A percentile compares a stretch with the other conserved stretches of the same genome.
These are phyloP conservation scores for Spilogale gracilis DNA, from an alignment of 2,113 vertebrate genomes.

Conservation along the genomic window DNA sequence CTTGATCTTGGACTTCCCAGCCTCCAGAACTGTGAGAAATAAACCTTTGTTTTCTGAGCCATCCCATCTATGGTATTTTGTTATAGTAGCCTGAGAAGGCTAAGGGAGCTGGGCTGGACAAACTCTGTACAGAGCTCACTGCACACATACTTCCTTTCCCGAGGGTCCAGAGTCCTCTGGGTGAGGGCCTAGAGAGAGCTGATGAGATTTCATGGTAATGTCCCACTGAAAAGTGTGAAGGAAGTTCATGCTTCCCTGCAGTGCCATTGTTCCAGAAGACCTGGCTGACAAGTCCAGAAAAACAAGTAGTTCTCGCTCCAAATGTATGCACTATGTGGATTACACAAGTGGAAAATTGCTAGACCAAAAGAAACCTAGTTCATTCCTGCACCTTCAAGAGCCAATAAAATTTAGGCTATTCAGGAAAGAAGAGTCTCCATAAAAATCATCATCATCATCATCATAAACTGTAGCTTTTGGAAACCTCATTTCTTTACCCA, in stretches of 20 bases:
- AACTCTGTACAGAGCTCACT: not conserved
- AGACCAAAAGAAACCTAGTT: not conserved
- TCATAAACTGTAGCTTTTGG: not conserved
- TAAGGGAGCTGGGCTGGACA: not conserved
- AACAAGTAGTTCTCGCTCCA: not conserved
- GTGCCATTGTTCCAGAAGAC: not conserved
- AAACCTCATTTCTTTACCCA: not conserved
- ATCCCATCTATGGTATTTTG: not conserved
- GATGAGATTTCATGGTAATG: not conserved
- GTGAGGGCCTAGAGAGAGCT: not conserved
- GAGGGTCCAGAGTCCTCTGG: not conserved
- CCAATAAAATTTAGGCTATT: not conserved
- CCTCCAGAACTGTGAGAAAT: not conserved
- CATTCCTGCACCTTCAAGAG: not conserved
- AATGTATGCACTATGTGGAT: not conserved
- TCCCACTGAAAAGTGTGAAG: not conserved
- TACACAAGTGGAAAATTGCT: not conserved
- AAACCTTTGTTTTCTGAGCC: not conserved
- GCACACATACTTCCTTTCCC: not conserved
- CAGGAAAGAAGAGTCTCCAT: constrained; percentile 6
- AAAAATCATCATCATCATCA: not conserved
- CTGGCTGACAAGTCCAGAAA: not conserved
- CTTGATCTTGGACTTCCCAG: not conserved
- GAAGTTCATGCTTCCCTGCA: constrained; percentile 44
- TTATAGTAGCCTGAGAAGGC: not conserved